A percentile compares a stretch with the other conserved stretches of the same genome.
These are phyloP conservation scores for Serripes groenlandicus DNA, from an alignment of 2,888 invertebrate species.

Conservation along the genomic window DNA sequence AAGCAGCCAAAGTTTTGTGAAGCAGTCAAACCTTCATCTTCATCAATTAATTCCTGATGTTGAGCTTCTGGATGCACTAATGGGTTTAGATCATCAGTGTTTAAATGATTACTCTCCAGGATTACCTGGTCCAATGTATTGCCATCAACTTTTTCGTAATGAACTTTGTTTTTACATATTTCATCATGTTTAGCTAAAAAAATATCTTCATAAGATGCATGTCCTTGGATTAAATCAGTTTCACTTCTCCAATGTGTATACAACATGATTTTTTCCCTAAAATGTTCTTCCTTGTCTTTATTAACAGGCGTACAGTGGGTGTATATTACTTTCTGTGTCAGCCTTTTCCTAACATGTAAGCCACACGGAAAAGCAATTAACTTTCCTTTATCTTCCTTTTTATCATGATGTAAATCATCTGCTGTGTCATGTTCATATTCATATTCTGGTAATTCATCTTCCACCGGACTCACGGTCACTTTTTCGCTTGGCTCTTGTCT, in stretches of 20 bases:
- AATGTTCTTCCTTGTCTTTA: conserved; percentile 70
- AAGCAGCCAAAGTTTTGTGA: no score
- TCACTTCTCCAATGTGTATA: conserved; percentile 78
- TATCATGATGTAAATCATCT: conserved; percentile 17
- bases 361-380: conserved; percentile 40
- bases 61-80: no score
- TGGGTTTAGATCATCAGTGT: no score
- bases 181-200: conserved; percentile 18
- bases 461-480: background rate
- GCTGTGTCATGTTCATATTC: conserved; percentile 19
- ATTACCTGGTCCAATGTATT: background rate
- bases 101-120: no score
- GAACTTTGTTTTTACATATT: conserved; percentile 13
- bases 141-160: conserved; percentile 26
- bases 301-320: conserved; percentile 40
- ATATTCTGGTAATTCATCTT: conserved; percentile 14
- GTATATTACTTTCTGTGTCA: conserved; percentile 39
- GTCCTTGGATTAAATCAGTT: conserved; percentile 30
- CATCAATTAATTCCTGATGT: no score
- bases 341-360: conserved; percentile 22
- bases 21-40: background rate
- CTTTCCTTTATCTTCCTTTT: conserved; percentile 4
- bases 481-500: background rate
- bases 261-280: conserved; percentile 76
- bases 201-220: conserved; percentile 35